phyloP scores from a whole-genome alignment of 2,113 vertebrate species.

The Bos taurus region DNA sequence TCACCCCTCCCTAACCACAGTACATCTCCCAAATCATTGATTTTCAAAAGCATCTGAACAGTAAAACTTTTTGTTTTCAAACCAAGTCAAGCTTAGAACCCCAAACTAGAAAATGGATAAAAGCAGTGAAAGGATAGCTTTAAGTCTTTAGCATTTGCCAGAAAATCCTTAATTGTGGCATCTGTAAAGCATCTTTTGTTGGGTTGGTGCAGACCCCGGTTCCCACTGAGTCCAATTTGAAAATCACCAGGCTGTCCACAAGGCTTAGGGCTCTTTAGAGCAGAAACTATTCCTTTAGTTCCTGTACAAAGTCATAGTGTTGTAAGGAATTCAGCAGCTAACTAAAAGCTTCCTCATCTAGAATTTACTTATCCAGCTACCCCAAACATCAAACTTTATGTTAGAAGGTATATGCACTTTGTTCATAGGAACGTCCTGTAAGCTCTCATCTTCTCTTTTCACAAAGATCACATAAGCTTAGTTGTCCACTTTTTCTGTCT shows the following conservation, averaged over 20 bases:
- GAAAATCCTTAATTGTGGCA: background rate
- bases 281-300: background rate
- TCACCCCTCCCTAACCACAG: background rate
- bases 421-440: background rate
- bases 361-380: background rate
- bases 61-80: slow-evolving; percentile 20
- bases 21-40: background rate
- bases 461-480: background rate
- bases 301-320: background rate
- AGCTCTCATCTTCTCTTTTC: background rate
- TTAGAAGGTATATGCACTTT: background rate
- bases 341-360: background rate
- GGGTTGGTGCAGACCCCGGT: background rate
- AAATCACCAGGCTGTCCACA: background rate
- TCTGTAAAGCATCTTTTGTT: background rate
- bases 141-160: background rate
- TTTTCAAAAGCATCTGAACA: slow-evolving; percentile 1
- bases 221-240: background rate
- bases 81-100: slow-evolving; percentile 2
- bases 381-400: background rate
- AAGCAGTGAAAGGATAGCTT: background rate
- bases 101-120: background rate
- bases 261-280: background rate
- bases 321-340: background rate
- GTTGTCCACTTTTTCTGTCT: background rate